These are phyloP conservation scores for Myotis yumanensis DNA, from an alignment of 2,113 vertebrate species.

Conservation along the genomic window DNA sequence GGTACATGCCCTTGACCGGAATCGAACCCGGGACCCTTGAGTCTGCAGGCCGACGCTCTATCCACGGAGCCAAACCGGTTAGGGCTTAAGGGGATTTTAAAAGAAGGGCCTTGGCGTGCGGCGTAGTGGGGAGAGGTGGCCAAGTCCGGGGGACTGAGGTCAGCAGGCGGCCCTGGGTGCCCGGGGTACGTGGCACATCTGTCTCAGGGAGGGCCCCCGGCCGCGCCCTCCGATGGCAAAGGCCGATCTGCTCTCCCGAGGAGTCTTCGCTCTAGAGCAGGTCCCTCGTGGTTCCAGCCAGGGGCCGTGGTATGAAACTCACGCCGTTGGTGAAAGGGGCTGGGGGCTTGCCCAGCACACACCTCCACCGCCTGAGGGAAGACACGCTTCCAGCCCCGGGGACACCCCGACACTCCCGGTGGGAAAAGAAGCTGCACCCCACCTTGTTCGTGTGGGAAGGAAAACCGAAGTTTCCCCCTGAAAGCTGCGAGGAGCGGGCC, in stretches of 20 bases:
- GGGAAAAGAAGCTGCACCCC: background rate
- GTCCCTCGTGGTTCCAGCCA: background rate
- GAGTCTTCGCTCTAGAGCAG: background rate
- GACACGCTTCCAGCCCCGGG: background rate
- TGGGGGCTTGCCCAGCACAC: background rate
- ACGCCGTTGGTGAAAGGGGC: background rate
- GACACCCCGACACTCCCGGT: background rate
- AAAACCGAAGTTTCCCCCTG: slow-evolving; percentile 4
- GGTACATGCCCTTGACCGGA: no score
- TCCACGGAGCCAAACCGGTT: no score
- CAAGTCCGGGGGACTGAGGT: background rate
- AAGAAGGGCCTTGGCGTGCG: background rate
- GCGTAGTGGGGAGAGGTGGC: background rate
- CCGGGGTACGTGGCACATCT: background rate
- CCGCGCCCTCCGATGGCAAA: fast-evolving
- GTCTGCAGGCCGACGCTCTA: no score
- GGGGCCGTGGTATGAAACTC: background rate
- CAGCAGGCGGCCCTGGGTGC: fast-evolving
- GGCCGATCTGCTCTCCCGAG: background rate
- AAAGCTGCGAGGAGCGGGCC: slow-evolving; percentile 20
- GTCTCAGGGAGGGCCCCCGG: background rate
- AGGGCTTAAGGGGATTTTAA: background rate
- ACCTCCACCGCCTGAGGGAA: background rate
- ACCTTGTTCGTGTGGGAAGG: background rate
- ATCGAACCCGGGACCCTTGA: no score